These are phyloP conservation scores for Scaptomyza flava DNA, from an alignment of 2,888 invertebrate species.

Conservation along the genomic window DNA sequence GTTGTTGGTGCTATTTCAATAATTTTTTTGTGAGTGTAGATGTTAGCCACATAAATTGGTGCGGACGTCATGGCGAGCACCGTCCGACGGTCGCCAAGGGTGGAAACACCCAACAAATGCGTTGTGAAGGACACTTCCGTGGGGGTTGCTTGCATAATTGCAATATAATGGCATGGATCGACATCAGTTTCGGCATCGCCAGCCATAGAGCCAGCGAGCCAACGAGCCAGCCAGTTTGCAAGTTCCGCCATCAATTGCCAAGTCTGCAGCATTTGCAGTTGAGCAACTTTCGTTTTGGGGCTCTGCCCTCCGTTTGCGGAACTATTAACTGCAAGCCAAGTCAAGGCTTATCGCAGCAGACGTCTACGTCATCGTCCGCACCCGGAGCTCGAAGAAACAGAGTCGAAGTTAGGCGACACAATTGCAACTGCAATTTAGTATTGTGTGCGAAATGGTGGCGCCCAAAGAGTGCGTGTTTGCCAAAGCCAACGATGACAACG, in stretches of 20 bases:
- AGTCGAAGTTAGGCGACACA: slow-evolving; percentile 32
- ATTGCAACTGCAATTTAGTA: slow-evolving; percentile 28
- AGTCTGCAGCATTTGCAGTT: slow-evolving; percentile 41
- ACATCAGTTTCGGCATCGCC: slow-evolving; percentile 16
- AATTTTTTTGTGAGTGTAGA: slow-evolving; percentile 1
- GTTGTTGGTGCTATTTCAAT: too few relatives aligned
- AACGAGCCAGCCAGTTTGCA: slow-evolving; percentile 26
- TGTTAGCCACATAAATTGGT: slow-evolving; percentile 42
- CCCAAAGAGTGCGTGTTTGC: slow-evolving; percentile 31
- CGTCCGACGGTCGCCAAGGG: slow-evolving; percentile 56
- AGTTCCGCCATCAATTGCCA: slow-evolving; percentile 60
- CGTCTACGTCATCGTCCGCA: slow-evolving; percentile 38
- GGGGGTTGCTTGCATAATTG: slow-evolving; percentile 71
- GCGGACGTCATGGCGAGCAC: slow-evolving; percentile 57
- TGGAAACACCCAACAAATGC: slow-evolving; percentile 36
- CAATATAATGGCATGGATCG: slow-evolving; percentile 67
- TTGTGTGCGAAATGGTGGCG: slow-evolving; percentile 30
- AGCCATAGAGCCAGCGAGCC: neutral
- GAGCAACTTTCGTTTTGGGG: slow-evolving; percentile 67
- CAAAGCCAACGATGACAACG: slow-evolving; percentile 35
- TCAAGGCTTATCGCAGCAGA: slow-evolving; percentile 44
- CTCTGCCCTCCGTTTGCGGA: slow-evolving; percentile 49
- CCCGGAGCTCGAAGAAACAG: slow-evolving; percentile 5
- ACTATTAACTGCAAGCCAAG: slow-evolving; percentile 60
- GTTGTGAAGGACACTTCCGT: slow-evolving; percentile 20